Conservation (phyloP, 2,888 invertebrate species). For the Junonia oenone region DNA sequence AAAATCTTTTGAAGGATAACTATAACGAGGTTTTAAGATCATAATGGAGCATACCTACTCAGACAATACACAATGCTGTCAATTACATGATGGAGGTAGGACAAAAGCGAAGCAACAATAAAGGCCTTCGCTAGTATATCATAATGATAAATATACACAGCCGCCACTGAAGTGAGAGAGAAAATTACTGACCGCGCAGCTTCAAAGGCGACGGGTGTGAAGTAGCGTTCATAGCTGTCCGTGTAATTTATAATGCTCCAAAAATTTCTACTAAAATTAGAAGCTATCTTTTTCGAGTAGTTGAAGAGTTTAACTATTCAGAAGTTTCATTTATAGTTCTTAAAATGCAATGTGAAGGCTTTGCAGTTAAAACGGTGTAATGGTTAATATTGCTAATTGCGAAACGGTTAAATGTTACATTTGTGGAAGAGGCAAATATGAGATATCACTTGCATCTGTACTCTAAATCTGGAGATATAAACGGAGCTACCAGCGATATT, state of each 20-base stretch:
- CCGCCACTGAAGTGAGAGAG: slow-evolving; percentile 25
- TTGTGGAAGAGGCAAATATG: not conserved
- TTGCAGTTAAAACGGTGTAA: too few relatives aligned
- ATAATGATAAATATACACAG: slow-evolving; percentile 27
- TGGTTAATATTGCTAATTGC: too few relatives aligned
- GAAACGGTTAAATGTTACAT: not conserved
- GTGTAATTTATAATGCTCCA: not conserved
- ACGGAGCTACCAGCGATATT: slow-evolving; percentile 44
- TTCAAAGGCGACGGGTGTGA: slow-evolving; percentile 41
- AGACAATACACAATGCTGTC: slow-evolving; percentile 25
- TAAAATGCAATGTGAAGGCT: too few relatives aligned
- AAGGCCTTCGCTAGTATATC: slow-evolving; percentile 23
- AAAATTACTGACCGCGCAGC: slow-evolving; percentile 49
- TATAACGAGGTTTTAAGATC: slow-evolving; percentile 1
- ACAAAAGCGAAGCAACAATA: slow-evolving; percentile 25
- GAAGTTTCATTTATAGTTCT: too few relatives aligned
- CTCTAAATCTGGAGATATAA: slow-evolving; percentile 27
- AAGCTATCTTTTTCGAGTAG: not conserved
- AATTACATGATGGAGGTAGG: slow-evolving; percentile 22
- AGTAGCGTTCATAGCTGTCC: slow-evolving; percentile 8
- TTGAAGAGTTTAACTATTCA: not conserved
- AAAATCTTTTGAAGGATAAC: not conserved
- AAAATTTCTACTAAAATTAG: not conserved
- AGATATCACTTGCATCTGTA: slow-evolving; percentile 1
- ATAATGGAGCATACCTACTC: slow-evolving; percentile 3